Conservation (phyloP, 92 coral and sea anemone genomes). For the Desmophyllum pertusum region DNA sequence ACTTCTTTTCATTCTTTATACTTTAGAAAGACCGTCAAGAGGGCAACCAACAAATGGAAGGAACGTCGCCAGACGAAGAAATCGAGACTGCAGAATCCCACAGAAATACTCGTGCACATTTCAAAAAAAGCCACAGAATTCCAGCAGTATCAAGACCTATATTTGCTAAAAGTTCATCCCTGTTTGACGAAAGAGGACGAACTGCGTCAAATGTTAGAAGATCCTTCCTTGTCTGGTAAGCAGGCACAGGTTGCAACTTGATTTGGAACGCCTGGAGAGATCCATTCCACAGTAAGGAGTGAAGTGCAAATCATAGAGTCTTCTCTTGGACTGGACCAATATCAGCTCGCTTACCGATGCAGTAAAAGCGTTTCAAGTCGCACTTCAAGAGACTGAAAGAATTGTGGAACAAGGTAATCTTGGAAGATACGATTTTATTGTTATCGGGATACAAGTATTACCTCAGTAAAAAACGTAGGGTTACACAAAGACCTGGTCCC, state of each 20-base stretch:
- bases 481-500: too few relatives aligned
- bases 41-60: neutral
- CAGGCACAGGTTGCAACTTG: conserved; percentile 26
- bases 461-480: too few relatives aligned
- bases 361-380: conserved; percentile 1
- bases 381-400: conserved; percentile 16
- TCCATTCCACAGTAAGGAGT: neutral
- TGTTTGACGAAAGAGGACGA: conserved; percentile 20
- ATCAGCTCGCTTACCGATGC: neutral
- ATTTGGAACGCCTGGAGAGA: conserved; percentile 24
- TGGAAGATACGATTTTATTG: too few relatives aligned
- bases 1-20: neutral
- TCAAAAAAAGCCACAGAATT: conserved; percentile 32
- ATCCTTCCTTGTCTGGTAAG: neutral
- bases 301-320: conserved; percentile 26
- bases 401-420: conserved; percentile 50
- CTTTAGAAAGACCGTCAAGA: neutral
- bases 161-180: conserved; percentile 25
- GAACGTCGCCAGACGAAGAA: neutral
- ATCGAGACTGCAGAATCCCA: conserved; percentile 19
- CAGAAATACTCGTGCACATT: conserved; percentile 7
- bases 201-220: conserved; percentile 1
- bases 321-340: conserved; percentile 29
- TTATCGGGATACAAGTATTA: too few relatives aligned
- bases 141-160: conserved; percentile 38